These are phyloP conservation scores for Menura novaehollandiae DNA, from an alignment of 2,113 vertebrate species.

Conservation along the genomic window DNA sequence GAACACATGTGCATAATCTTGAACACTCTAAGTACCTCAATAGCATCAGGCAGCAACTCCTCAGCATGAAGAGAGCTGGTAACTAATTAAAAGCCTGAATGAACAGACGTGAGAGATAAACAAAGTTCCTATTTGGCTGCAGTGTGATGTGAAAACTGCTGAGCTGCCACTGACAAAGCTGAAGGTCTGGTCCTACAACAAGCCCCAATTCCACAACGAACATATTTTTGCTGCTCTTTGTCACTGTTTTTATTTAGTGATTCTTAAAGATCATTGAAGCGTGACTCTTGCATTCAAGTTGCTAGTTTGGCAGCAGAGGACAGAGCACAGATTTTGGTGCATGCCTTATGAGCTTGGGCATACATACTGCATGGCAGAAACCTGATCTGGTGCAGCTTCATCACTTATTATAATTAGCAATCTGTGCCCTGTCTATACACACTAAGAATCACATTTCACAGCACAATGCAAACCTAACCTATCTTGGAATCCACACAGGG, in stretches of 20 bases:
- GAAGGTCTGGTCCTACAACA: background rate
- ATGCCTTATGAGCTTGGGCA: background rate
- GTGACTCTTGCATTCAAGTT: background rate
- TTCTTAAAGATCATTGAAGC: background rate
- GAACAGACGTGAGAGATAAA: background rate
- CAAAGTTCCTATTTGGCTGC: background rate
- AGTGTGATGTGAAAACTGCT: background rate
- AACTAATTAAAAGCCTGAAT: conserved; percentile 1
- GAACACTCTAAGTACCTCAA: background rate
- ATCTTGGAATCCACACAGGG: background rate
- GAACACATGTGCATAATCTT: fast-evolving
- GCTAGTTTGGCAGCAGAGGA: background rate
- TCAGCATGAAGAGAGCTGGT: background rate
- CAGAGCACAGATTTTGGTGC: background rate
- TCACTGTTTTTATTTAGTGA: background rate
- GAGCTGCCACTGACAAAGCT: background rate
- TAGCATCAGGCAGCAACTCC: background rate
- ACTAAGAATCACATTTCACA: conserved; percentile 1
- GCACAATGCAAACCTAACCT: background rate
- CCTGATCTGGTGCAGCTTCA: conserved; percentile 1
- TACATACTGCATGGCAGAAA: background rate
- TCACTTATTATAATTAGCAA: conserved; percentile 31
- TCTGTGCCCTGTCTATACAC: background rate
- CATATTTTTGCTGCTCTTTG: background rate
- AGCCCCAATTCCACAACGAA: background rate